A percentile compares a stretch with the other conserved stretches of the same genome.
Conservation (phyloP, 1,140 invertebrate species). For the Papilio xuthus region DNA sequence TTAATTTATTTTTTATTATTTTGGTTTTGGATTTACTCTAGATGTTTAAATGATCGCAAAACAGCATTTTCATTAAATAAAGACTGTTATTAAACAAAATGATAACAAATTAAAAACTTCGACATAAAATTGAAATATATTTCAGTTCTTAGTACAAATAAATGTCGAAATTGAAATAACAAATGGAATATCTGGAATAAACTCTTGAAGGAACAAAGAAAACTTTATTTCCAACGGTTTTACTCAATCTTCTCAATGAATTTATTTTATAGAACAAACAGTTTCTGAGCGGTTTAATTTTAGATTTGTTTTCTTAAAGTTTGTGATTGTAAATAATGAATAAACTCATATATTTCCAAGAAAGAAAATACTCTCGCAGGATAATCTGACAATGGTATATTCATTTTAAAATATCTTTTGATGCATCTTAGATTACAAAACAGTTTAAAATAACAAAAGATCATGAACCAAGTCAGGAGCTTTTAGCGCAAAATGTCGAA, state of each 20-base stretch:
- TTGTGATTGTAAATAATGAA: not conserved
- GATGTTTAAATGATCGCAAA: too few species aligned
- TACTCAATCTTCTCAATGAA: constrained; percentile 20
- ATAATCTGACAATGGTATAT: too few species aligned
- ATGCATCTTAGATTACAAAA: too few species aligned
- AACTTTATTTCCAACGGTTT: constrained; percentile 23
- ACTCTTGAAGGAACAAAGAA: constrained; percentile 19
- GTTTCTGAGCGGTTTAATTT: constrained; percentile 10
- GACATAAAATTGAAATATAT: not conserved
- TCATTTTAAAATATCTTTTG: too few species aligned
- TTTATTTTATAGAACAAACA: constrained; percentile 24
- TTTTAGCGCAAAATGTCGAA: too few species aligned
- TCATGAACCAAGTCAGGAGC: too few species aligned
- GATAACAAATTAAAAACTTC: not conserved
- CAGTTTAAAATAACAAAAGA: too few species aligned
- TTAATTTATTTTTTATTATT: too few species aligned
- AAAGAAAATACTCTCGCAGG: not conserved
- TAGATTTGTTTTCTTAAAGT: constrained; percentile 6
- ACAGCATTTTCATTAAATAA: too few species aligned
- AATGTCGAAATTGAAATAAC: constrained; percentile 17
- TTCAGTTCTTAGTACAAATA: constrained; percentile 10
- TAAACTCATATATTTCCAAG: not conserved
- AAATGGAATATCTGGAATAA: constrained; percentile 21
- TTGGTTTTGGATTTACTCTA: too few species aligned
- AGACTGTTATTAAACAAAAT: not conserved